Base-by-base conservation (phyloP, 2,113 vertebrate genomes). In the Hippocampus guttulatus region DNA sequence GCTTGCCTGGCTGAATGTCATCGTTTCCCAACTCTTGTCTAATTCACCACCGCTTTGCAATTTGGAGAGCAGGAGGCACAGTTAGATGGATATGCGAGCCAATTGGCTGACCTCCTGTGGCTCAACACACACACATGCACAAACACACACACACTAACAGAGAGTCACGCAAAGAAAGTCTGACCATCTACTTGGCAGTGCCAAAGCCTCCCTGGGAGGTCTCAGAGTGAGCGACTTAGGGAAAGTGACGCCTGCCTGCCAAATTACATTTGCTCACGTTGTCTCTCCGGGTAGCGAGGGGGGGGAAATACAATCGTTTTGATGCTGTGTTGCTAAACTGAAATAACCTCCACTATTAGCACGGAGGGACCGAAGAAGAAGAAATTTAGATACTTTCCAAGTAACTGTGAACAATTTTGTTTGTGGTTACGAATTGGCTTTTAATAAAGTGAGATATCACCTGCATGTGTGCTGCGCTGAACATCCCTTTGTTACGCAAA, bases 181-280 rank as follows among this genome's bases (percentile, higher is more conserved):
- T 69, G 75, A 75, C 75, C 80, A 74, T 66, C 30, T 80, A 25
- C 25, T 71, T 82, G 75, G 77, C 70, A 71, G 78, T 78, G 79
- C 81, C 84, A 81, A 81, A 67, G 21, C 72, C 43, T 74, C 70
- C 75, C 79, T 76, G 65, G 65, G 79, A 77, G 75, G 75, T 76
- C 67, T 78, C 76, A 68, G 65, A 75, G 63, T 52, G 12, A 62
- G 72, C 21, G 75, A 76, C 79, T 86, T 71, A 69, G 67, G 33
- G 58, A 74, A 82, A 80, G 75, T 49, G 62, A 79, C 79, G 77
- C 70, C 54, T 49, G 54, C 68, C 64, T 76, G 82, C 82, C 82
- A 87, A 81, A 71, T 67, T 73, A 78, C 30, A 83, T 84, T 81
- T 82, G 75, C 75, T 83, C 73, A 79, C 76, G 84, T 76, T 75